phyloP scores from a whole-genome alignment of 2,888 invertebrate genomes.

The Brachyptera putata region DNA sequence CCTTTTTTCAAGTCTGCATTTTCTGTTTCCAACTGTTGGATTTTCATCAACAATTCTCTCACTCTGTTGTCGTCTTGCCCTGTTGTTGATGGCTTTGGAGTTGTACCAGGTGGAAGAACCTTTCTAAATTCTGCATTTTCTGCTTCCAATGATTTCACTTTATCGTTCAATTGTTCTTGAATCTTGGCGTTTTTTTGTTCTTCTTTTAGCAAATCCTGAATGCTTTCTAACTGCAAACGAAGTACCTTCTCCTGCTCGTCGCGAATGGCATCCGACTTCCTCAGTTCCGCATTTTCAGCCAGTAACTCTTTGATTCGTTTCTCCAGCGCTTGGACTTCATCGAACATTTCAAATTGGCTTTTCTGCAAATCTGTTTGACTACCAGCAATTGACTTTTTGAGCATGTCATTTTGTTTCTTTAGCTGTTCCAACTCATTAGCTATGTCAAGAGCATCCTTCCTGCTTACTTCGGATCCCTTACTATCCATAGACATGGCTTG shows the following conservation, averaged over 20 bases:
- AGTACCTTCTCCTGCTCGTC: neutral
- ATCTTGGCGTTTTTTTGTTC: neutral
- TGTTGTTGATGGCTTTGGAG: too few relatives aligned
- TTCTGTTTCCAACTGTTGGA: neutral
- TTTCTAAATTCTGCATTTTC: neutral
- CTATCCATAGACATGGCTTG: neutral
- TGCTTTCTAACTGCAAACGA: neutral
- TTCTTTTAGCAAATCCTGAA: neutral
- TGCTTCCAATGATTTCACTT: neutral
- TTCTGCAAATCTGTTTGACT: too few relatives aligned
- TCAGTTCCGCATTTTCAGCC: neutral
- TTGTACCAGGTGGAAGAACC: neutral
- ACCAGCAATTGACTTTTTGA: too few relatives aligned
- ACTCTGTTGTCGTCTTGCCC: neutral
- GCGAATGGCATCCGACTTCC: neutral
- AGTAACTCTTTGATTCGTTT: neutral
- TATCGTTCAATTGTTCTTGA: too few relatives aligned
- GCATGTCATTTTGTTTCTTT: neutral
- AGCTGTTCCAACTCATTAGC: conserved; percentile 3
- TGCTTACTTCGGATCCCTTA: neutral
- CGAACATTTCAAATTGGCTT: too few relatives aligned
- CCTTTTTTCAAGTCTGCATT: neutral
- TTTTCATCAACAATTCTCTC: neutral
- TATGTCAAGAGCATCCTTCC: neutral
- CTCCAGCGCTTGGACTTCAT: neutral